Percentiles rank a stretch among this genome's conserved stretches.
Evolutionary conservation across 2,888 invertebrate genomes (phyloP).

Genomic region (Mythimna lalbum): DNA sequence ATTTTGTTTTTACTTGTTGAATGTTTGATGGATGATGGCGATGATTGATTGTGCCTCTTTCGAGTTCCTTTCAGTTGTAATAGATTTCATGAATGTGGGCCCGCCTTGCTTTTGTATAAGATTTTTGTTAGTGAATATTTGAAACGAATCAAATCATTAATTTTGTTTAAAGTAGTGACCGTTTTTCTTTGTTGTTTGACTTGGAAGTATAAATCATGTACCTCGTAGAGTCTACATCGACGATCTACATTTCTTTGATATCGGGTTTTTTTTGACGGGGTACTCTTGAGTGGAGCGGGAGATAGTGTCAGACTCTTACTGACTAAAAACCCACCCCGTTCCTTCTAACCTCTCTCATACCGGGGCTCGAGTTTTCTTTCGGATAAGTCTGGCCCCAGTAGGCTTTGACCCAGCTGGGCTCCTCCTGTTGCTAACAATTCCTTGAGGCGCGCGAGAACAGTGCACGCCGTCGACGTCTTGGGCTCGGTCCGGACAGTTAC

Average conservation of each 20-base stretch:
- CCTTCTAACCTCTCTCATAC: no score
- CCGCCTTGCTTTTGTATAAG: constrained; percentile 66
- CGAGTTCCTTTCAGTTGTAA: constrained; percentile 77
- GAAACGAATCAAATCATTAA: constrained; percentile 59
- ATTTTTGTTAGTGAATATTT: constrained; percentile 63
- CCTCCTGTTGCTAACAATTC: no score
- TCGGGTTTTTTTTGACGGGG: no score
- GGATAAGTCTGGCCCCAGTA: no score
- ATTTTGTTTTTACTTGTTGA: constrained; percentile 91
- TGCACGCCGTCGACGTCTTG: no score
- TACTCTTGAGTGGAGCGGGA: no score
- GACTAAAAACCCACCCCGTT: no score
- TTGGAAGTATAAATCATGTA: constrained; percentile 18
- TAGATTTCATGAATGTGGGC: constrained; percentile 77
- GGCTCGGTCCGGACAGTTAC: no score
- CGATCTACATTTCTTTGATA: constrained; percentile 20
- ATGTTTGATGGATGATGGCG: constrained; percentile 87
- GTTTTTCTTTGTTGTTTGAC: constrained; percentile 27
- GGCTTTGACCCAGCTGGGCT: no score
- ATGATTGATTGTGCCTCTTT: constrained; percentile 86
- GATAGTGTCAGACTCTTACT: no score
- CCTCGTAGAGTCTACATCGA: constrained; percentile 4
- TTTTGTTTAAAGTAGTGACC: constrained; percentile 49
- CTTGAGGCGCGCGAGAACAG: no score
- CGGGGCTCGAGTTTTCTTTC: no score